Evolutionary conservation across 2,797 vertebrate genomes (phyloP).

Genomic region (Caiman crocodilus): DNA sequence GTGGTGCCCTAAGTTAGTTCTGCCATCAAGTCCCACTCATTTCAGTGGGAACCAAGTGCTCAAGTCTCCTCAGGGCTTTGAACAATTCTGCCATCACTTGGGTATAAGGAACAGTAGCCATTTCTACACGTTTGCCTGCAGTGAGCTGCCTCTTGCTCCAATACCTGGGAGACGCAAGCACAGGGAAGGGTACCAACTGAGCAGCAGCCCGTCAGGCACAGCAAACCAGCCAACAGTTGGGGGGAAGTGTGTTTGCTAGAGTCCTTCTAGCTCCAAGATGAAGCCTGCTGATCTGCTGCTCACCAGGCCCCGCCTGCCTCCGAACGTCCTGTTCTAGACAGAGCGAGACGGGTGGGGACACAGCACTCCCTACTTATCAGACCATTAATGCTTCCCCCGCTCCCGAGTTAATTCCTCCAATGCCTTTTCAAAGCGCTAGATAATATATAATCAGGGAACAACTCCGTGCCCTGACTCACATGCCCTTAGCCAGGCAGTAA

Average conservation of each 20-base stretch:
- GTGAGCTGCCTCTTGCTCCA: background rate
- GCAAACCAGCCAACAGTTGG: background rate
- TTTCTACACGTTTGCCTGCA: background rate
- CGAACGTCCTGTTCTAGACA: background rate
- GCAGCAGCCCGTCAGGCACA: background rate
- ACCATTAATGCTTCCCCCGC: constrained; percentile 69
- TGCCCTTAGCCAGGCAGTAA: constrained; percentile 71
- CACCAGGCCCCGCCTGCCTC: fast-evolving
- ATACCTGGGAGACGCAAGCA: too few relatives aligned
- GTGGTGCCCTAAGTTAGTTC: background rate
- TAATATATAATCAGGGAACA: constrained; percentile 79
- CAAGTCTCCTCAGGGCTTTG: background rate
- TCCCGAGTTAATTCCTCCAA: constrained; percentile 79
- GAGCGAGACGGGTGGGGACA: background rate
- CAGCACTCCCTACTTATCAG: constrained; percentile 57
- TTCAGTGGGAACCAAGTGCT: background rate
- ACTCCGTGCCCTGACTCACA: constrained; percentile 72
- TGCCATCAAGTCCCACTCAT: background rate
- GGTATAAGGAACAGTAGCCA: background rate
- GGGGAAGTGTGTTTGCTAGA: background rate
- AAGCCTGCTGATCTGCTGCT: background rate
- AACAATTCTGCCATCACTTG: background rate
- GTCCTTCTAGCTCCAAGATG: background rate
- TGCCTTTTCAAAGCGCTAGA: constrained; percentile 75
- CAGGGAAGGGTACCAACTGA: background rate